Conservation (phyloP, 2,797 vertebrate species). For the Ptychobarbus kaznakovi region DNA sequence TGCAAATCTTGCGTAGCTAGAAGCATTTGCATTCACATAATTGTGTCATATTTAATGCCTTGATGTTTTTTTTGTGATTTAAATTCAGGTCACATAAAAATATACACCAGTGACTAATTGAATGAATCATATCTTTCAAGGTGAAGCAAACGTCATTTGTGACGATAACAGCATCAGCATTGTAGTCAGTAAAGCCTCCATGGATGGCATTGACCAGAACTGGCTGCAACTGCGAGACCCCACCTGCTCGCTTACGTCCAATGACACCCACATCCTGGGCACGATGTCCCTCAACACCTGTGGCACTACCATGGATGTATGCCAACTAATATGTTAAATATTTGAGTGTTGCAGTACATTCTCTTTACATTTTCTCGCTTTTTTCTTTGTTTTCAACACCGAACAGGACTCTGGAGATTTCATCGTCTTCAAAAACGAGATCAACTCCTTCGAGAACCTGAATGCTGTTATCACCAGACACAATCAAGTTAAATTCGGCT, state of each 20-base stretch:
- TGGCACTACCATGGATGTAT: conserved; percentile 74
- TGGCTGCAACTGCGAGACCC: conserved; percentile 70
- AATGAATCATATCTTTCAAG: conserved; percentile 55
- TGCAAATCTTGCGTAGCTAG: background rate
- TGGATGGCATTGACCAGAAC: conserved; percentile 69
- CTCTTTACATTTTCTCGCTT: background rate
- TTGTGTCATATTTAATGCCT: background rate
- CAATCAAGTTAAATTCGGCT: conserved; percentile 62
- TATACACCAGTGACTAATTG: background rate
- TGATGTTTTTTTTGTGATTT: background rate
- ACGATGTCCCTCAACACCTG: conserved; percentile 72
- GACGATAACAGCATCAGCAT: conserved; percentile 70
- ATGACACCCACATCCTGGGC: conserved; percentile 72
- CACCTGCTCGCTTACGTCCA: conserved; percentile 72
- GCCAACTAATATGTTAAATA: background rate
- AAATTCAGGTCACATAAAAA: background rate
- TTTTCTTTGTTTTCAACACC: background rate
- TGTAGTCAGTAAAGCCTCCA: conserved; percentile 66
- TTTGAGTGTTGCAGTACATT: background rate
- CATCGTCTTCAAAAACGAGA: conserved; percentile 73
- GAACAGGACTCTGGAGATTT: conserved; percentile 71
- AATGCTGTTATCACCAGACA: conserved; percentile 66
- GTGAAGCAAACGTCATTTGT: conserved; percentile 65
- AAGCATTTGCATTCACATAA: background rate
- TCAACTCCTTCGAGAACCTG: conserved; percentile 67